phyloP scores from a whole-genome alignment of 1,140 invertebrate genomes.

The Drosophila triauraria region DNA sequence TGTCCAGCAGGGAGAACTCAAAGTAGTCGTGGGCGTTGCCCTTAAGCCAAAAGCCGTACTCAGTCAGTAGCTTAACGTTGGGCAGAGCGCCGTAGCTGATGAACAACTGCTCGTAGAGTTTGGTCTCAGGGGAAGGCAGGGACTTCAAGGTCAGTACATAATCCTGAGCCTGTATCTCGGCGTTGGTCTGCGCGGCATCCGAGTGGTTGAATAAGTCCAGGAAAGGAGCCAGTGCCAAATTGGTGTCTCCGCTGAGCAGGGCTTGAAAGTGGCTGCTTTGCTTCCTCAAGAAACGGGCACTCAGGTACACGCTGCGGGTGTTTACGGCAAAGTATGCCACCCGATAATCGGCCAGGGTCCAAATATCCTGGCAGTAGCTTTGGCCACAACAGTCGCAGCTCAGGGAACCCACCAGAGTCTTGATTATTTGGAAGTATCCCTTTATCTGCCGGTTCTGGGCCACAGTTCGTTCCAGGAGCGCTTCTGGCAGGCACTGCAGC shows the following conservation, averaged over 20 bases:
- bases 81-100: slow-evolving; percentile 91
- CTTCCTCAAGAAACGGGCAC: slow-evolving; percentile 60
- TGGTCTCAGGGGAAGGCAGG: slow-evolving; percentile 85
- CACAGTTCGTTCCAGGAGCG: slow-evolving; percentile 72
- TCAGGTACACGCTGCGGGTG: slow-evolving; percentile 89
- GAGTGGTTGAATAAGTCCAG: slow-evolving; percentile 93
- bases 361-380: slow-evolving; percentile 81
- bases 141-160: slow-evolving; percentile 86
- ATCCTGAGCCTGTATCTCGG: slow-evolving; percentile 76
- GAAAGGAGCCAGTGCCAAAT: slow-evolving; percentile 90
- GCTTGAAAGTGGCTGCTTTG: slow-evolving; percentile 52
- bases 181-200: slow-evolving; percentile 85
- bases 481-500: slow-evolving; percentile 80
- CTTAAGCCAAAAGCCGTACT: slow-evolving; percentile 91
- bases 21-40: slow-evolving; percentile 88
- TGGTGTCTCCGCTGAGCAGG: slow-evolving; percentile 86
- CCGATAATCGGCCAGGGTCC: slow-evolving; percentile 84
- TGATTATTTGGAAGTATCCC: slow-evolving; percentile 49
- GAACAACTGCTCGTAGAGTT: slow-evolving; percentile 88
- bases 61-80: slow-evolving; percentile 89
- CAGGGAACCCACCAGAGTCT: slow-evolving; percentile 23
- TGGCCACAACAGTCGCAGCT: slow-evolving; percentile 80
- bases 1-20: slow-evolving; percentile 85
- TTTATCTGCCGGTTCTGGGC: slow-evolving; percentile 80
- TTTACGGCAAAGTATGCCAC: slow-evolving; percentile 91